Evolutionary conservation across 1,140 invertebrate species (phyloP).

Genomic region (Pteromalus puparum): DNA sequence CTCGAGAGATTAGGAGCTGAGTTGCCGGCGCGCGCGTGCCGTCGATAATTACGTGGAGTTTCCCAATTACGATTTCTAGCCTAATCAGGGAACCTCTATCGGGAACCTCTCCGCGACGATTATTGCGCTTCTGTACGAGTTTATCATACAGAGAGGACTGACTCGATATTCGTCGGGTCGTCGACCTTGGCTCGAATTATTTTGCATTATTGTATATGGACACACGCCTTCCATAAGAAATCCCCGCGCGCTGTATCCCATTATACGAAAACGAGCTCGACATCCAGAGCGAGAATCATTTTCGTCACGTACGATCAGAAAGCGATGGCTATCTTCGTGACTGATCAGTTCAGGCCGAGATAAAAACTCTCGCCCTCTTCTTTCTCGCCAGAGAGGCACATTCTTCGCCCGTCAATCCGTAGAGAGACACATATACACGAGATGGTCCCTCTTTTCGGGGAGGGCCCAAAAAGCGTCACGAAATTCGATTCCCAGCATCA

Average conservation of each 20-base stretch:
- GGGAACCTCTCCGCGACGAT: no score
- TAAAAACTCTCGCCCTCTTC: not conserved
- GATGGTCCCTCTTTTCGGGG: slow-evolving; percentile 6
- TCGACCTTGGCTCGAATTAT: no score
- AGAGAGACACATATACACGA: not conserved
- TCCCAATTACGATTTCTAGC: slow-evolving; percentile 47
- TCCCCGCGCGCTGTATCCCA: no score
- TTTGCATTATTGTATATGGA: no score
- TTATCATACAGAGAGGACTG: no score
- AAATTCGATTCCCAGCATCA: slow-evolving; percentile 40
- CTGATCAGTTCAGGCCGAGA: not conserved
- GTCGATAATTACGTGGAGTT: slow-evolving; percentile 58
- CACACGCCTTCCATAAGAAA: no score
- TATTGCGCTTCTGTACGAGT: no score
- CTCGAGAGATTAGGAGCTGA: slow-evolving; percentile 47
- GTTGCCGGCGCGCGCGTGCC: slow-evolving; percentile 39
- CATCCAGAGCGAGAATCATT: not conserved
- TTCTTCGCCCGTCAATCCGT: not conserved
- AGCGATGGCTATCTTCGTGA: slow-evolving; percentile 5
- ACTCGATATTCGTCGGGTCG: no score
- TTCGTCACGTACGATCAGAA: slow-evolving; percentile 24
- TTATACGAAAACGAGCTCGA: not conserved
- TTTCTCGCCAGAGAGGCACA: not conserved
- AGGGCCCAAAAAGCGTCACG: slow-evolving; percentile 35
- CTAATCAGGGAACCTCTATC: not conserved